A percentile compares a stretch with the other conserved stretches of the same genome.
These are phyloP conservation scores for Chiloscyllium punctatum DNA, from an alignment of 2,797 vertebrate genomes.

Conservation along the genomic window DNA sequence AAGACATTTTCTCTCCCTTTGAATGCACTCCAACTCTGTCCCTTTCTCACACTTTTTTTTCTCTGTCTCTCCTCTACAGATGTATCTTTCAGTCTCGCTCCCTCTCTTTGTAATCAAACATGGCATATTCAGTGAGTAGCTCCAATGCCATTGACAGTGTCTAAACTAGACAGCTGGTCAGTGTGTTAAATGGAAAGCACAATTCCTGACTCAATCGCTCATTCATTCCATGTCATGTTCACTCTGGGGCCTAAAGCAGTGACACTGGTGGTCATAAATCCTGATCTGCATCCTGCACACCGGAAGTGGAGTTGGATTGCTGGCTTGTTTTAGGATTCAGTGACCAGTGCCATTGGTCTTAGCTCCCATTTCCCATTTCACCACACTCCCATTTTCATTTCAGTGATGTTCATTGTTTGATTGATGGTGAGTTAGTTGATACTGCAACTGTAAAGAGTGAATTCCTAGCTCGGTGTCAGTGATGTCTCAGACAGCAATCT, in stretches of 20 bases:
- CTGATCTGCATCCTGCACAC: background rate
- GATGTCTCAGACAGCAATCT: background rate
- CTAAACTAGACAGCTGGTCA: background rate
- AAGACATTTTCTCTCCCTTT: too few species aligned
- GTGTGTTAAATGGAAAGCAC: background rate
- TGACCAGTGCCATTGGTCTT: background rate
- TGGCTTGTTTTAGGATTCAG: background rate
- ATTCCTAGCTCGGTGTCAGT: background rate
- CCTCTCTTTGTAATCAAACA: background rate
- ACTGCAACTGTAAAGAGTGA: background rate
- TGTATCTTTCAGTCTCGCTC: too few species aligned
- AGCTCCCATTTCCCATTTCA: too few species aligned
- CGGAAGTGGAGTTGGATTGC: background rate
- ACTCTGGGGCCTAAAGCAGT: background rate
- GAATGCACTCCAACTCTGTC: too few species aligned
- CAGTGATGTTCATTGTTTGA: background rate
- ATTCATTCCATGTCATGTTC: background rate
- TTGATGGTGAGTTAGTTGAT: background rate
- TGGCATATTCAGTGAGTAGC: background rate
- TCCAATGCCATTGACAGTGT: background rate
- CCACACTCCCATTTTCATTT: too few species aligned
- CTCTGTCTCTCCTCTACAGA: too few species aligned
- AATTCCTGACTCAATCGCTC: background rate
- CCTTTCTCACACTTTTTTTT: too few species aligned
- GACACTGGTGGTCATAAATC: background rate